Evolutionary conservation across 2,113 vertebrate genomes (phyloP).

Genomic region (Pangasianodon hypophthalmus): DNA sequence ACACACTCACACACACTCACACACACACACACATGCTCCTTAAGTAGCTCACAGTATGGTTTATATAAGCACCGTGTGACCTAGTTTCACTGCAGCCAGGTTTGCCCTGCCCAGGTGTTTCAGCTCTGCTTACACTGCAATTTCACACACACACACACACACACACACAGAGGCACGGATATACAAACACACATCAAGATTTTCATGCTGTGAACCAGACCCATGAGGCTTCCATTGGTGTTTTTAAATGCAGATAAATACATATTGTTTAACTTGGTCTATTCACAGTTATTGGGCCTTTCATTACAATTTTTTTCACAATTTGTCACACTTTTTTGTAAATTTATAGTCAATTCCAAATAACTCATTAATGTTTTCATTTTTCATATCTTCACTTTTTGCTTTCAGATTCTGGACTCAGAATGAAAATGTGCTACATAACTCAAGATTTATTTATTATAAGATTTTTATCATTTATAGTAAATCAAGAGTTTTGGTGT

Average conservation of each 20-base stretch:
- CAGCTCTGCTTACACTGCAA: conserved; percentile 35
- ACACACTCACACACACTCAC: not conserved
- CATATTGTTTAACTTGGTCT: not conserved
- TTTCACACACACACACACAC: not conserved
- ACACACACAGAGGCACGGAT: not conserved
- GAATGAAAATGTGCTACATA: no score
- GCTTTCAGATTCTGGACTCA: not conserved
- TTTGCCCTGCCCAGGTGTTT: conserved; percentile 24
- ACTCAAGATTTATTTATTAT: not conserved
- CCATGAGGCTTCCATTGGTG: not conserved
- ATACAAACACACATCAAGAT: not conserved
- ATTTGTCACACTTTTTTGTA: not conserved
- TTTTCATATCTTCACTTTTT: not conserved
- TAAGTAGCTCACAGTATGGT: conserved; percentile 31
- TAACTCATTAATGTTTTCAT: not conserved
- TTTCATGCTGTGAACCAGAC: not conserved
- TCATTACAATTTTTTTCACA: no score
- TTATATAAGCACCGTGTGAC: conserved; percentile 37
- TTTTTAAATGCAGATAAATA: not conserved
- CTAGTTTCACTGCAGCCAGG: conserved; percentile 34
- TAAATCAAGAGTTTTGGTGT: no score
- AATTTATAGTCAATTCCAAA: not conserved
- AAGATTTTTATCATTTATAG: not conserved
- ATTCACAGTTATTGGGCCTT: not conserved
- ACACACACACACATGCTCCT: not conserved